Conservation (phyloP, 1,140 invertebrate genomes). For the Leptinotarsa texana region DNA sequence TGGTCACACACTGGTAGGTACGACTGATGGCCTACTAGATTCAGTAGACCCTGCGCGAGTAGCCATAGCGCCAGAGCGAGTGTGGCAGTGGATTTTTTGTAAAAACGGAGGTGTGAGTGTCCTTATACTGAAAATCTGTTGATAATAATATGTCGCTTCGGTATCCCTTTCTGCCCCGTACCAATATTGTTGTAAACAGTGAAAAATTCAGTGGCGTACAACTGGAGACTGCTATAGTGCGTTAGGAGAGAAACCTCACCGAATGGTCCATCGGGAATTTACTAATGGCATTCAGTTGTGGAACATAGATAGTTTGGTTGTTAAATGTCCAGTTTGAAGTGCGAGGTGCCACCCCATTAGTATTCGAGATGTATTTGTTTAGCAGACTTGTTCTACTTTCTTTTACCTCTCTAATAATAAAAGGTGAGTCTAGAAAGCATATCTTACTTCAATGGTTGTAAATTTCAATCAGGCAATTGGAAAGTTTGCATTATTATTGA, state of each 20-base stretch:
- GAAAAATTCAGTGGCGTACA: neutral
- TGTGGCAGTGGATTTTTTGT: conserved; percentile 19
- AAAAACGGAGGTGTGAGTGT: neutral
- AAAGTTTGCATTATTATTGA: too few species aligned
- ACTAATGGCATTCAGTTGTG: neutral
- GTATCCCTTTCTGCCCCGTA: neutral
- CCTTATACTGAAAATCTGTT: neutral
- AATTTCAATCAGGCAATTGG: neutral
- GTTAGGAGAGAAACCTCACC: neutral
- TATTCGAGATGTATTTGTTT: conserved; percentile 33
- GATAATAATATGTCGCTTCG: neutral
- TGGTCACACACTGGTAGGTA: neutral
- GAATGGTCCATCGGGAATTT: neutral
- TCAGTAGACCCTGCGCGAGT: conserved; percentile 28
- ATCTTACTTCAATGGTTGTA: conserved; percentile 3
- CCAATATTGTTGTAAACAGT: neutral
- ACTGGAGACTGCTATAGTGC: conserved; percentile 2
- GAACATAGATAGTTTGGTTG: neutral
- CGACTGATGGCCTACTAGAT: conserved; percentile 28
- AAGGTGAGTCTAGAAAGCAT: conserved; percentile 39
- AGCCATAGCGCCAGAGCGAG: conserved; percentile 27
- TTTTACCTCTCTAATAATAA: conserved; percentile 32
- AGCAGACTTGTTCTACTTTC: conserved; percentile 33
- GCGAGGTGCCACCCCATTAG: neutral
- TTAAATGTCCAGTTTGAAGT: neutral